These are phyloP conservation scores for Hepsetus odoe DNA, from an alignment of 2,113 vertebrate species.

Conservation along the genomic window DNA sequence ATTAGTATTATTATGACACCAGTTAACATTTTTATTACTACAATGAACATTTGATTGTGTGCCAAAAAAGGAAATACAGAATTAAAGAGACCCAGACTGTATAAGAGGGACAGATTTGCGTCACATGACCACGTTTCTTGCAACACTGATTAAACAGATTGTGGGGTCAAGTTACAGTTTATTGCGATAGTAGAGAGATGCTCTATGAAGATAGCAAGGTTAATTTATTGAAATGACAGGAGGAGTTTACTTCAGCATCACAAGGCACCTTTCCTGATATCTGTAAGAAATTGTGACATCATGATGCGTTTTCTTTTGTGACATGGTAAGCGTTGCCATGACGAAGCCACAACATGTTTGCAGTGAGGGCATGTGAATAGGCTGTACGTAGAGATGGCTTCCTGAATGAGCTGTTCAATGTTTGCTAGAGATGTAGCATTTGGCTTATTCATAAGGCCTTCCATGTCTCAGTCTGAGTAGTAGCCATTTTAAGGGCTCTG, in stretches of 20 bases:
- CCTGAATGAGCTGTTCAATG: slow-evolving; percentile 7
- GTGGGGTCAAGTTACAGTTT: slow-evolving; percentile 17
- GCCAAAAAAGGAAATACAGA: slow-evolving; percentile 54
- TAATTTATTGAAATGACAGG: slow-evolving; percentile 35
- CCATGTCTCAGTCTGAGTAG: slow-evolving; percentile 37
- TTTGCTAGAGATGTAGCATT: slow-evolving; percentile 55
- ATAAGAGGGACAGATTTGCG: not conserved
- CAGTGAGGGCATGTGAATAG: slow-evolving; percentile 22
- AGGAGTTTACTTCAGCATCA: slow-evolving; percentile 24
- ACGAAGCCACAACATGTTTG: slow-evolving; percentile 4
- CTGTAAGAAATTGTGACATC: slow-evolving; percentile 38
- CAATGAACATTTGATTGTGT: slow-evolving; percentile 47
- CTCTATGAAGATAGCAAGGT: slow-evolving; percentile 35
- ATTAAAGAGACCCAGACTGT: slow-evolving; percentile 26
- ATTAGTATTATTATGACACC: slow-evolving; percentile 53
- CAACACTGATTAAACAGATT: too few species aligned
- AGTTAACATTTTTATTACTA: slow-evolving; percentile 49
- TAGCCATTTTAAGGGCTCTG: slow-evolving; percentile 54
- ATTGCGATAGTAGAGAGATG: slow-evolving; percentile 22
- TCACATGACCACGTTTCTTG: slow-evolving; percentile 16
- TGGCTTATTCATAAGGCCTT: slow-evolving; percentile 44
- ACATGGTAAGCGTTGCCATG: slow-evolving; percentile 3
- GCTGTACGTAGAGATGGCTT: slow-evolving; percentile 33
- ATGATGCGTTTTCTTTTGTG: slow-evolving; percentile 5
- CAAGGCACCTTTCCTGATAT: slow-evolving; percentile 38